A percentile compares a stretch with the other conserved stretches of the same genome.
These are phyloP conservation scores for Drosophila sproati DNA, from an alignment of 1,140 invertebrate genomes.

Conservation along the genomic window DNA sequence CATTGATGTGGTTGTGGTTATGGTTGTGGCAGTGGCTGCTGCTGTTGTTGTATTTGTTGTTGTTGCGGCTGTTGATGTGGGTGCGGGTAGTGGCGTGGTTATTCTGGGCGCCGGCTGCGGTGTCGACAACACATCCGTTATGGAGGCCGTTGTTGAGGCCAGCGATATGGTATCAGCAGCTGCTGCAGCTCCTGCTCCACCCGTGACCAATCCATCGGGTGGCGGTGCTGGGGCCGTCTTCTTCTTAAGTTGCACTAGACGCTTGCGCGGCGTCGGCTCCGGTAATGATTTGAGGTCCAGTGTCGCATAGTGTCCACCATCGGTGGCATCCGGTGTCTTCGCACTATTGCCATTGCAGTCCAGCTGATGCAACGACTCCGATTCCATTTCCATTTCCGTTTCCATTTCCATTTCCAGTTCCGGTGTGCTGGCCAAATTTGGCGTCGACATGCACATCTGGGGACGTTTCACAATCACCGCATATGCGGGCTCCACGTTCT, in stretches of 20 bases:
- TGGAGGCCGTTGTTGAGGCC: constrained; percentile 54
- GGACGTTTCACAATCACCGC: constrained; percentile 68
- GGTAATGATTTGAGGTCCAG: constrained; percentile 60
- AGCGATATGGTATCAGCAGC: constrained; percentile 62
- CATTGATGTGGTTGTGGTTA: neutral
- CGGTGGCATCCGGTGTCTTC: constrained; percentile 41
- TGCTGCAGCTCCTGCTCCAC: constrained; percentile 1
- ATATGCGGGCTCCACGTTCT: constrained; percentile 53
- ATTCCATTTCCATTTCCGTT: constrained; percentile 49
- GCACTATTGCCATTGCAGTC: constrained; percentile 65
- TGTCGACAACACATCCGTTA: constrained; percentile 36
- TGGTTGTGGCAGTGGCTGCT: neutral
- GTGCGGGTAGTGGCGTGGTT: constrained; percentile 48
- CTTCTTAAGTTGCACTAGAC: constrained; percentile 71
- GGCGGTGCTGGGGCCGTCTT: constrained; percentile 77
- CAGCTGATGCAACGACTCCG: constrained; percentile 33
- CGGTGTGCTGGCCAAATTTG: constrained; percentile 60
- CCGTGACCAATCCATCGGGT: constrained; percentile 14
- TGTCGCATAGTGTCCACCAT: constrained; percentile 60
- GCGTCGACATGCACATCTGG: constrained; percentile 79
- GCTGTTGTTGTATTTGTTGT: neutral
- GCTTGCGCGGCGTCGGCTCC: constrained; percentile 75
- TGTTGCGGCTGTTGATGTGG: neutral
- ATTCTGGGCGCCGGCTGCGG: constrained; percentile 72
- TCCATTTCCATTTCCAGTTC: constrained; percentile 57